Conservation (phyloP, 2,113 vertebrate species). For the Catagonus wagneri region DNA sequence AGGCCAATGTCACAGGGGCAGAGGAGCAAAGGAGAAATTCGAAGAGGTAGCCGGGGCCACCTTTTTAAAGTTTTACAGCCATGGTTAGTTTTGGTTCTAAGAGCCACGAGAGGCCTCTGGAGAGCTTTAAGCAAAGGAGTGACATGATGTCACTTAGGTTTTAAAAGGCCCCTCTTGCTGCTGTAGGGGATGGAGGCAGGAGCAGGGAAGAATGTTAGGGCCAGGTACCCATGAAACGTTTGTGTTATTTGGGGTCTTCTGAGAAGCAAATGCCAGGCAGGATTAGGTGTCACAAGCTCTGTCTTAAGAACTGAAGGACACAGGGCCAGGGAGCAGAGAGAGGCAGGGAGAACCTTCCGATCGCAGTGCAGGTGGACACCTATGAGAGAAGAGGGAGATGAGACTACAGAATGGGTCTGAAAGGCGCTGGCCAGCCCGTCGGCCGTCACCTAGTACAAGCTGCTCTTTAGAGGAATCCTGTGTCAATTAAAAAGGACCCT, state of each 20-base stretch:
- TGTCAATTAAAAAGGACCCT: neutral
- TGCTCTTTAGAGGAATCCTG: neutral
- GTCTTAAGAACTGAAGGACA: neutral
- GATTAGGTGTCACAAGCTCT: neutral
- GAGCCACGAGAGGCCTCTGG: neutral
- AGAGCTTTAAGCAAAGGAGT: neutral
- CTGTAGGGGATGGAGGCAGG: neutral
- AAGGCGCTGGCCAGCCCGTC: too few species aligned
- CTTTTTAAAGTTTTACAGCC: neutral
- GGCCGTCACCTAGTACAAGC: neutral
- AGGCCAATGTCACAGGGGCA: neutral
- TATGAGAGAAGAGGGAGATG: neutral
- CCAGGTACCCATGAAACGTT: neutral
- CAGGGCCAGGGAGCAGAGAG: neutral
- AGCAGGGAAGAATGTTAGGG: neutral
- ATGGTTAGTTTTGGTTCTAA: neutral
- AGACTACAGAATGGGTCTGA: neutral
- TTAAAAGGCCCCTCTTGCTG: neutral
- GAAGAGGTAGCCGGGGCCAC: neutral
- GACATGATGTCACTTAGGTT: neutral
- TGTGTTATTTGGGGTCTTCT: neutral
- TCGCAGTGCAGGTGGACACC: fast-evolving
- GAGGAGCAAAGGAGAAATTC: neutral
- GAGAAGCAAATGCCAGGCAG: neutral
- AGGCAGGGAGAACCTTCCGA: neutral